A percentile compares a stretch with the other conserved stretches of the same genome.
Evolutionary conservation across 2,113 vertebrate genomes (phyloP).

Genomic region (Cricetomys ansorgei): DNA sequence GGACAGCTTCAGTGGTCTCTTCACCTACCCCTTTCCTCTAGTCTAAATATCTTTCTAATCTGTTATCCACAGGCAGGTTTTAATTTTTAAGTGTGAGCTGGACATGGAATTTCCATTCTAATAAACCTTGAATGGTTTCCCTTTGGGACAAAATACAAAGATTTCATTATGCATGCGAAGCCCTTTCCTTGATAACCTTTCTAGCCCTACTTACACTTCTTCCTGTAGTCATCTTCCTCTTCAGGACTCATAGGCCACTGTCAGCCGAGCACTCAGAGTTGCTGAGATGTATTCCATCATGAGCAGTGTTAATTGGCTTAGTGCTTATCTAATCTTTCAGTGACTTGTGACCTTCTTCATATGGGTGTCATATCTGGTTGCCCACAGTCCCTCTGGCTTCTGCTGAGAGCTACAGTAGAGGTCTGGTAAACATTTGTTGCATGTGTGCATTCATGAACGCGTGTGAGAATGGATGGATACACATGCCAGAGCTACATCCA

Average conservation of each 20-base stretch:
- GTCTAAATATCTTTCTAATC: not conserved
- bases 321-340: constrained; percentile 12
- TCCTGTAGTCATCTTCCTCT: not conserved
- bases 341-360: not conserved
- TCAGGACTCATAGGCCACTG: not conserved
- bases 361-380: not conserved
- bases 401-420: not conserved
- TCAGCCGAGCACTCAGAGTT: not conserved
- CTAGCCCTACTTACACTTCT: not conserved
- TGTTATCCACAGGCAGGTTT: not conserved
- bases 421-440: not conserved
- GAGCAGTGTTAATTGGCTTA: not conserved
- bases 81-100: constrained; percentile 35
- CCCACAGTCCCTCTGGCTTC: not conserved
- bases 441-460: not conserved
- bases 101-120: not conserved
- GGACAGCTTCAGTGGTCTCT: not conserved
- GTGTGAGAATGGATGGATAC: constrained; percentile 4
- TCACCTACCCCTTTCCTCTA: not conserved
- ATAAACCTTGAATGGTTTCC: constrained; percentile 30
- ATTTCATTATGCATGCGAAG: not conserved
- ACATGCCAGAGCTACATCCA: not conserved
- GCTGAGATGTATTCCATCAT: not conserved
- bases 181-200: not conserved
- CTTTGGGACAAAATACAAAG: constrained; percentile 8